A percentile compares a stretch with the other conserved stretches of the same genome.
Evolutionary conservation across 2,888 invertebrate genomes (phyloP).

Genomic region (Ormyrus nitidulus): DNA sequence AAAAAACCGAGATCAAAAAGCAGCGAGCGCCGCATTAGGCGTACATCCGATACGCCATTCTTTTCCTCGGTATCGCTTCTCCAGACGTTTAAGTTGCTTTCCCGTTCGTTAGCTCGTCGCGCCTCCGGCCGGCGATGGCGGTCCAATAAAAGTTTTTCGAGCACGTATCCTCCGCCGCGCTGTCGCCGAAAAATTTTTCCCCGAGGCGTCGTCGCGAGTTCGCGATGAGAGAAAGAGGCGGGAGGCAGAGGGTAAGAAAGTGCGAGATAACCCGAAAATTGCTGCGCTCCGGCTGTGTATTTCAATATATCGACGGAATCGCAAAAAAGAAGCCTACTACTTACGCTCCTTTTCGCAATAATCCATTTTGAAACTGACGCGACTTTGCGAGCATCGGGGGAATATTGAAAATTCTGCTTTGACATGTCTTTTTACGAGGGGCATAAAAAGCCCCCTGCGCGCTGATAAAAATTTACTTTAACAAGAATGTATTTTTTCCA

Average conservation of each 20-base stretch:
- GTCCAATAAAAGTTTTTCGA: conserved; percentile 48
- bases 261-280: conserved; percentile 1
- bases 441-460: background rate
- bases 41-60: background rate
- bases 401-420: too few species aligned
- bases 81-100: conserved; percentile 16
- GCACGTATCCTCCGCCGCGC: background rate
- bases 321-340: background rate
- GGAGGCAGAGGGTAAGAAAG: background rate
- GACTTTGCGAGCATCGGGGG: too few species aligned
- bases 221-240: background rate
- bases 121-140: background rate
- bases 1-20: background rate
- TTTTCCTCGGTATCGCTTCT: background rate
- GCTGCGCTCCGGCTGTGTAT: background rate
- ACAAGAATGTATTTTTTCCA: too few species aligned
- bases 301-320: background rate
- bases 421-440: background rate
- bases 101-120: conserved; percentile 20
- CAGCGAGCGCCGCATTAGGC: background rate
- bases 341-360: background rate
- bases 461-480: too few species aligned
- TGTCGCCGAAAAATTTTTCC: conserved; percentile 31
- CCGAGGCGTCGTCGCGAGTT: conserved; percentile 16
- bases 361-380: background rate